These are phyloP conservation scores for Saguinus imperator DNA, from an alignment of 2,113 vertebrate genomes.

Conservation along the genomic window DNA sequence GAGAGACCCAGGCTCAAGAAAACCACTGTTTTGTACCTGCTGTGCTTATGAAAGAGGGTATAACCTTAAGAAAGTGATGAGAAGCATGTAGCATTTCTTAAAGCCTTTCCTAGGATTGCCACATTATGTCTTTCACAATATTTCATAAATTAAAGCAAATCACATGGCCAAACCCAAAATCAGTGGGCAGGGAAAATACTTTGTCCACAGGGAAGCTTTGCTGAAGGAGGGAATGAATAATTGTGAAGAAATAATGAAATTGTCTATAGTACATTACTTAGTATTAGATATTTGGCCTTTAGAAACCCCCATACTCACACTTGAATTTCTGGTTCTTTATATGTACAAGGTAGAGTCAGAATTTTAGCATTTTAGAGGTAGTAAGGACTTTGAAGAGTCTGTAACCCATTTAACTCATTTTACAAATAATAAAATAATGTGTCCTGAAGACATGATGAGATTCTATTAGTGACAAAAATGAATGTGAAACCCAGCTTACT, in stretches of 20 bases:
- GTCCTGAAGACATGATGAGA: background rate
- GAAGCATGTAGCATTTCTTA: background rate
- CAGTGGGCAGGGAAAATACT: background rate
- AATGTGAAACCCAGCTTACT: background rate
- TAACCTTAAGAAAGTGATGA: background rate
- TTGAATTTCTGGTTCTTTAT: background rate
- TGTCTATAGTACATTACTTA: background rate
- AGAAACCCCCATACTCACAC: background rate
- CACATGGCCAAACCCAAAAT: background rate
- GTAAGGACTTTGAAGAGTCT: background rate
- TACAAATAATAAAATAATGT: background rate
- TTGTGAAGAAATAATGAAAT: background rate
- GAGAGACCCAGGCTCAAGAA: background rate
- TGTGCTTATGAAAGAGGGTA: background rate
- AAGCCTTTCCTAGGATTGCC: background rate
- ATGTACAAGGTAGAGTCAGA: background rate
- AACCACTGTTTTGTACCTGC: background rate
- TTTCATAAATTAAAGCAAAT: background rate
- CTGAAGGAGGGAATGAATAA: background rate
- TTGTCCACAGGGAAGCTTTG: background rate
- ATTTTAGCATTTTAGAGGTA: background rate
- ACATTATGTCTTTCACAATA: background rate
- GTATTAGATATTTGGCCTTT: background rate
- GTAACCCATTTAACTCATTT: background rate
- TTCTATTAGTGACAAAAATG: slow-evolving; percentile 1